Conservation (phyloP, 2,888 invertebrate species). For the Archips crataeganus region DNA sequence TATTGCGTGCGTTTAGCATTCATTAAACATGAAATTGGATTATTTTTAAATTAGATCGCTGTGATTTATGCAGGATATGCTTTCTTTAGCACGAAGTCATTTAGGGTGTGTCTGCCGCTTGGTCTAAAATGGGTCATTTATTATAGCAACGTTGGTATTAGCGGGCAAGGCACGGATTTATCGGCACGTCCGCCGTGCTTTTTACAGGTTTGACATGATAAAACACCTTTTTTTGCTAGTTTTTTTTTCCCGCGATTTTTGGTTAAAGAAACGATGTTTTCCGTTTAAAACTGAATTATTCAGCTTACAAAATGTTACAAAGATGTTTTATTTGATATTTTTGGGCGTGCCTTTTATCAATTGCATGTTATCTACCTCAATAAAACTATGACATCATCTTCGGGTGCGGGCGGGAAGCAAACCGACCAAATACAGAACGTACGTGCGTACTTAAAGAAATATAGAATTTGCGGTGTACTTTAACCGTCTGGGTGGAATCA, state of each 20-base stretch:
- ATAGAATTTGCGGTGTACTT: slow-evolving; percentile 17
- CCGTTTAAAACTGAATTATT: background rate
- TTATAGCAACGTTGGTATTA: slow-evolving; percentile 53
- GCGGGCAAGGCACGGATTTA: slow-evolving; percentile 53
- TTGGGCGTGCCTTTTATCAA: slow-evolving; percentile 77
- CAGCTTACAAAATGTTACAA: background rate
- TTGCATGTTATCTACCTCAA: slow-evolving; percentile 73
- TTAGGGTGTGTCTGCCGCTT: slow-evolving; percentile 75
- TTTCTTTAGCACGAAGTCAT: slow-evolving; percentile 36
- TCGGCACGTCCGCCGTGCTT: slow-evolving; percentile 48
- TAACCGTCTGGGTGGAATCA: slow-evolving; percentile 33
- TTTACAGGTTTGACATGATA: slow-evolving; percentile 45
- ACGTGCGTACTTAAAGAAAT: slow-evolving; percentile 14
- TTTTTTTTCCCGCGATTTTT: slow-evolving; percentile 14
- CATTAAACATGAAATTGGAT: slow-evolving; percentile 57
- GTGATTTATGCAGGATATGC: slow-evolving; percentile 50
- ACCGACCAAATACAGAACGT: slow-evolving; percentile 56
- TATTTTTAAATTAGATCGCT: slow-evolving; percentile 57
- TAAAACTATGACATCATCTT: slow-evolving; percentile 75
- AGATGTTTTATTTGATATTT: slow-evolving; percentile 40
- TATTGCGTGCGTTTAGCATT: slow-evolving; percentile 63
- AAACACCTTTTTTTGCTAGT: slow-evolving; percentile 30
- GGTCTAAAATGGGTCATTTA: slow-evolving; percentile 67
- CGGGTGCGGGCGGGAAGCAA: slow-evolving; percentile 66
- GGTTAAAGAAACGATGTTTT: background rate